Percentiles rank a stretch among this genome's conserved stretches.
Evolutionary conservation across 2,888 invertebrate species (phyloP).

Genomic region (Coelopa pilipes): DNA sequence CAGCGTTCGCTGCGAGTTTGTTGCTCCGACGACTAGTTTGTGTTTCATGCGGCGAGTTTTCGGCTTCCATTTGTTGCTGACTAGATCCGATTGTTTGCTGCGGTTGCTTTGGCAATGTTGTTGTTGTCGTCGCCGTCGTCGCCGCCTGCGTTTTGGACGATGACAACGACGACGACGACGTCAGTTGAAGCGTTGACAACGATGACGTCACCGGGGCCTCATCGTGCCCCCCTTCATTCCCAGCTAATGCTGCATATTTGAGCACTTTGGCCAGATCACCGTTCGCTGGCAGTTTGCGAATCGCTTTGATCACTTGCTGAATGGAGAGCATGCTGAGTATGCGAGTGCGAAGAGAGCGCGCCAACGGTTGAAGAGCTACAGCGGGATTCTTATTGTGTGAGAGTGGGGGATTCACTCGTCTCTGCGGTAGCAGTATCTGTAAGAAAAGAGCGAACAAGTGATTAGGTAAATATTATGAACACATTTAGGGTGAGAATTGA

Average conservation of each 20-base stretch:
- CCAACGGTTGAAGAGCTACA: not conserved
- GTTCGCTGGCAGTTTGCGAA: slow-evolving; percentile 49
- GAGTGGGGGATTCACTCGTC: not conserved
- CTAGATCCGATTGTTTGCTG: slow-evolving; percentile 42
- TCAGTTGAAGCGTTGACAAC: slow-evolving; percentile 12
- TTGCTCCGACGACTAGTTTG: slow-evolving; percentile 33
- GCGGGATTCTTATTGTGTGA: not conserved
- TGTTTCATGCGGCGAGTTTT: slow-evolving; percentile 31
- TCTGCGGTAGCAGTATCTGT: too few species aligned
- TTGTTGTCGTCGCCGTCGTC: slow-evolving; percentile 44
- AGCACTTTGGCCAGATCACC: slow-evolving; percentile 50
- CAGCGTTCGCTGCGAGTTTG: slow-evolving; percentile 37
- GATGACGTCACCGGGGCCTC: not conserved
- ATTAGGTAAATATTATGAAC: too few species aligned
- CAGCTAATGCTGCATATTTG: slow-evolving; percentile 45
- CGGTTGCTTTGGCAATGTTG: slow-evolving; percentile 45
- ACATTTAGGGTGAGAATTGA: too few species aligned
- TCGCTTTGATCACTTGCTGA: slow-evolving; percentile 59
- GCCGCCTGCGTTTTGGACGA: slow-evolving; percentile 41
- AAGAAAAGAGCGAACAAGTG: too few species aligned
- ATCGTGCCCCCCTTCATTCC: slow-evolving; percentile 20
- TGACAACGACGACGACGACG: slow-evolving; percentile 35
- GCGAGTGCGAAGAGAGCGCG: not conserved
- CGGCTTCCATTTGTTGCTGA: slow-evolving; percentile 38
- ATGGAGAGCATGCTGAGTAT: slow-evolving; percentile 54